A percentile compares a stretch with the other conserved stretches of the same genome.
These are phyloP conservation scores for Tapirus terrestris DNA, from an alignment of 2,113 vertebrate species.

Conservation along the genomic window DNA sequence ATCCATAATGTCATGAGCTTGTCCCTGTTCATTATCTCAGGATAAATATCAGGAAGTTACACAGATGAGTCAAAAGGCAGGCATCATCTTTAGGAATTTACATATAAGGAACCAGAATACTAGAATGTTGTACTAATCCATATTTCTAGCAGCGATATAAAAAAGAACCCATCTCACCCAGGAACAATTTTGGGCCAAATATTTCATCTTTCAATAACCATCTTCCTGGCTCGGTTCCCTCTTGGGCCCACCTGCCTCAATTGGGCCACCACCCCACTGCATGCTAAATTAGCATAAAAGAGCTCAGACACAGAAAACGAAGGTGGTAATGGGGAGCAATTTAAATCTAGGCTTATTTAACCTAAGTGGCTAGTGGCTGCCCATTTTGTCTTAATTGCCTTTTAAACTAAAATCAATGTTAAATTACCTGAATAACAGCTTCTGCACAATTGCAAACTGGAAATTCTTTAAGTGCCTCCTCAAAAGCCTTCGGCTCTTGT, in stretches of 20 bases:
- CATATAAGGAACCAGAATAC: neutral
- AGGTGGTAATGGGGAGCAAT: conserved; percentile 57
- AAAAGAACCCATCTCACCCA: neutral
- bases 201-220: neutral
- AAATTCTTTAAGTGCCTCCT: conserved; percentile 74
- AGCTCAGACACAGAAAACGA: conserved; percentile 28
- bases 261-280: neutral
- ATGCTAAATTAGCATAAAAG: neutral
- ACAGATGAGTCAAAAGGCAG: neutral
- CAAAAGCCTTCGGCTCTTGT: conserved; percentile 49
- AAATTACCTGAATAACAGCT: conserved; percentile 81
- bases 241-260: neutral
- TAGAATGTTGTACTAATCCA: neutral
- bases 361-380: conserved; percentile 72
- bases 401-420: conserved; percentile 85
- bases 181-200: neutral
- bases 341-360: conserved; percentile 80
- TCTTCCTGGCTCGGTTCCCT: neutral
- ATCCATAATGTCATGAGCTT: neutral
- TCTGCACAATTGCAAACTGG: conserved; percentile 63
- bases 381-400: conserved; percentile 82
- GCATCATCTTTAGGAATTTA: neutral
- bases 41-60: neutral
- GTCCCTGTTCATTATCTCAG: neutral
- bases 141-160: neutral